Percentiles rank a stretch among this genome's conserved stretches.
phyloP scores from a whole-genome alignment of 2,113 vertebrate genomes.

The Tachycineta bicolor region DNA sequence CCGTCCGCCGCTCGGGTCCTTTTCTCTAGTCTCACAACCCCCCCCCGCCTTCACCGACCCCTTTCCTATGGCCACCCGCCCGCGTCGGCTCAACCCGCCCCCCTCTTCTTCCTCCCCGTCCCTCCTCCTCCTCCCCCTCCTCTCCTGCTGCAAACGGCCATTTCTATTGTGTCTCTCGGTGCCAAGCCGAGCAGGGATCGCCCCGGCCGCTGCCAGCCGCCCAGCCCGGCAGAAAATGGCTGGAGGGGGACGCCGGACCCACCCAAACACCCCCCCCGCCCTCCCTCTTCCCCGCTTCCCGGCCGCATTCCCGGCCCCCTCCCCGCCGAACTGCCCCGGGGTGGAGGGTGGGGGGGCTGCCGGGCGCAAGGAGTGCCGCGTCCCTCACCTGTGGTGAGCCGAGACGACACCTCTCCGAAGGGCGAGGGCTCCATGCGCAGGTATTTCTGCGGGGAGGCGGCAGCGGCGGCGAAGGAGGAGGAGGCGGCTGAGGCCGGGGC shows the following conservation, averaged over 20 bases:
- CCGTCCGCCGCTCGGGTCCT: background rate
- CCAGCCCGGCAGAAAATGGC: background rate
- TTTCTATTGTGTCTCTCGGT: constrained; percentile 64
- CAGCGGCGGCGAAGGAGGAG: constrained; percentile 79
- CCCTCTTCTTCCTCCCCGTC: background rate
- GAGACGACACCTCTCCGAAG: constrained; percentile 91
- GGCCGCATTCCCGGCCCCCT: background rate
- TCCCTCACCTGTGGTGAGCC: constrained; percentile 88
- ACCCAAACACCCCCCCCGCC: background rate
- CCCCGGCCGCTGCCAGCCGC: background rate
- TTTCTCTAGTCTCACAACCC: background rate
- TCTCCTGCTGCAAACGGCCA: constrained; percentile 16
- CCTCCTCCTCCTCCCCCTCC: background rate
- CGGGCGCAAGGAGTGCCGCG: background rate
- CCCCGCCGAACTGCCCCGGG: background rate
- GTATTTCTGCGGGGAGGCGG: constrained; percentile 91
- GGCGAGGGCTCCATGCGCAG: constrained; percentile 94
- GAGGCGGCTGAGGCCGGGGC: constrained; percentile 77
- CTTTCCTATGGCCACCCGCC: background rate
- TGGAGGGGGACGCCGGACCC: background rate
- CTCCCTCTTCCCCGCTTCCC: background rate
- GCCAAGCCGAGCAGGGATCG: background rate
- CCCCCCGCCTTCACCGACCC: background rate
- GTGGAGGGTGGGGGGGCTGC: background rate
- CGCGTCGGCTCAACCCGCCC: background rate